A percentile compares a stretch with the other conserved stretches of the same genome.
Evolutionary conservation across 2,888 invertebrate genomes (phyloP).

Genomic region (Campaea margaritaria): DNA sequence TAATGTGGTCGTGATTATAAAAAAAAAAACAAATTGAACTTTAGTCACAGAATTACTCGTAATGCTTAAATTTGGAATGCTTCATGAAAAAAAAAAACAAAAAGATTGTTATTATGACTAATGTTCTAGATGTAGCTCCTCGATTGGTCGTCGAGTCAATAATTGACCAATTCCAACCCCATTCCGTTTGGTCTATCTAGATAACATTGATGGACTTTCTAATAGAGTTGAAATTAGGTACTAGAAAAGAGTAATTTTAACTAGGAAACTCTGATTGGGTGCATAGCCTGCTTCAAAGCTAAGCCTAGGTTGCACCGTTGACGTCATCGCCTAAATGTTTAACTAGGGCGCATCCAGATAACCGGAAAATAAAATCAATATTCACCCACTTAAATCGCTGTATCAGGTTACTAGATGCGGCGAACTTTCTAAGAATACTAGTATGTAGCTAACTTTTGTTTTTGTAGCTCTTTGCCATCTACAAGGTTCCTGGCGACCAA

Average conservation of each 20-base stretch:
- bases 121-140: constrained; percentile 4
- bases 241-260: neutral
- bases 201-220: constrained; percentile 56
- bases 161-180: constrained; percentile 58
- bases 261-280: neutral
- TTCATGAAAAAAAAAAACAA: too few relatives aligned
- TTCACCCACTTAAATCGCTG: constrained; percentile 10
- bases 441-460: neutral
- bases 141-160: constrained; percentile 24
- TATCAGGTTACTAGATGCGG: constrained; percentile 12
- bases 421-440: constrained; percentile 2
- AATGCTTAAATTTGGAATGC: too few relatives aligned
- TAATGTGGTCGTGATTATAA: too few relatives aligned
- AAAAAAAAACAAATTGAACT: too few relatives aligned
- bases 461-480: too few relatives aligned
- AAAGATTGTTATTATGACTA: too few relatives aligned
- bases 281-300: constrained; percentile 20
- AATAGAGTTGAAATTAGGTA: constrained; percentile 39
- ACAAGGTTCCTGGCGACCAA: too few relatives aligned
- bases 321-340: constrained; percentile 29
- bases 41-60: too few relatives aligned
- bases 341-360: constrained; percentile 36
- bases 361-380: constrained; percentile 27
- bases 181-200: constrained; percentile 49
- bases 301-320: constrained; percentile 17